phyloP scores from a whole-genome alignment of 2,888 invertebrate species.

The Eumerus sabulonum region DNA sequence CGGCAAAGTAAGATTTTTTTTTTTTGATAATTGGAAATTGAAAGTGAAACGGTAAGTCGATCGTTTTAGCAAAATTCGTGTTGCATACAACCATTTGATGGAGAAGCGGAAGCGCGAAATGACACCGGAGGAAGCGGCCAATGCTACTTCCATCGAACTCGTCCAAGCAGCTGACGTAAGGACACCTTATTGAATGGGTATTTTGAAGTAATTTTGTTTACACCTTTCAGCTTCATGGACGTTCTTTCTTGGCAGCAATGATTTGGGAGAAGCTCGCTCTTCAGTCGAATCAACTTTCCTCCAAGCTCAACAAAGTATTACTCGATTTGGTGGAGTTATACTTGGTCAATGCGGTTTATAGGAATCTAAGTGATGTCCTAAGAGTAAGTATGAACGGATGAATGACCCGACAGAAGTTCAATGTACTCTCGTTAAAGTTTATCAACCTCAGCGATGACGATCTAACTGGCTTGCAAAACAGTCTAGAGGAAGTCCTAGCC shows the following conservation, averaged over 20 bases:
- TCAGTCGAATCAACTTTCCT: constrained; percentile 80
- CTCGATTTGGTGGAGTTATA: constrained; percentile 88
- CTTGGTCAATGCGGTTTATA: constrained; percentile 86
- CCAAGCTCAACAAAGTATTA: constrained; percentile 83
- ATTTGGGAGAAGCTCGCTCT: constrained; percentile 83
- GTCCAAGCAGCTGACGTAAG: constrained; percentile 88
- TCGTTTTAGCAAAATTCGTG: constrained; percentile 85
- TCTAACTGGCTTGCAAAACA: constrained; percentile 82
- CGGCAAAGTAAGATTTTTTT: constrained; percentile 78
- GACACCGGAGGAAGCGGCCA: constrained; percentile 89
- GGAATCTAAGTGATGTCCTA: constrained; percentile 88
- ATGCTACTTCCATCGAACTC: constrained; percentile 89
- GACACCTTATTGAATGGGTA: background rate
- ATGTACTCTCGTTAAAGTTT: constrained; percentile 72
- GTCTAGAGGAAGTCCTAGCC: constrained; percentile 85
- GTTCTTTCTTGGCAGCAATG: constrained; percentile 88
- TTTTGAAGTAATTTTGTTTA: too few species aligned
- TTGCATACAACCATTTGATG: constrained; percentile 84
- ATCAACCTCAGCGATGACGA: constrained; percentile 74
- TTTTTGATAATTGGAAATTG: too few species aligned
- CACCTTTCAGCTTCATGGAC: constrained; percentile 86
- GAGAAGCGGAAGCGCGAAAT: constrained; percentile 82
- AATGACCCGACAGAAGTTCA: too few species aligned
- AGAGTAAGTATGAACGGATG: constrained; percentile 83
- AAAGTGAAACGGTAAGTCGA: too few species aligned